phyloP scores from a whole-genome alignment of 2,888 invertebrate species.

The Agonum fuliginosum region DNA sequence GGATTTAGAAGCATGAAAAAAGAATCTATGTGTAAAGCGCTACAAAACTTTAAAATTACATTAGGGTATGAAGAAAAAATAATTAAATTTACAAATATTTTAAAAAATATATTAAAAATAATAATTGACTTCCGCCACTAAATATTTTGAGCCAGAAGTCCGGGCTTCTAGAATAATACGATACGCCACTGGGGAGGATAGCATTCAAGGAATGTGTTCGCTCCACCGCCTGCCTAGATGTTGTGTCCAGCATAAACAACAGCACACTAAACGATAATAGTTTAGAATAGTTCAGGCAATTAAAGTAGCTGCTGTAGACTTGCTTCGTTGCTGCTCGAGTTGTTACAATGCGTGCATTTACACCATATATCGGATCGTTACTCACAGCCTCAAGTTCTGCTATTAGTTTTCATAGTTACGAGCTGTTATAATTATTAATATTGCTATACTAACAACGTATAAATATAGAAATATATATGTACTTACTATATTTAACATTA shows the following conservation, averaged over 20 bases:
- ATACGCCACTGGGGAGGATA: not conserved
- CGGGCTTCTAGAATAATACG: not conserved
- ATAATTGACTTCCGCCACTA: no score
- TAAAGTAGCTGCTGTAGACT: slow-evolving; percentile 17
- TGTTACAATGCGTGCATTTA: slow-evolving; percentile 17
- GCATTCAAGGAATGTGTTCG: slow-evolving; percentile 34
- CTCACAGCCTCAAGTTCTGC: not conserved
- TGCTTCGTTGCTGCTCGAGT: no score
- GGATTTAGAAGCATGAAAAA: no score
- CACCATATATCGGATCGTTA: slow-evolving; percentile 17
- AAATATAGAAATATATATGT: no score
- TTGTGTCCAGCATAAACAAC: slow-evolving; percentile 47
- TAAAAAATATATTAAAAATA: no score
- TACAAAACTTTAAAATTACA: no score
- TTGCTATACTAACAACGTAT: no score
- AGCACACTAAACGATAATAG: slow-evolving; percentile 42
- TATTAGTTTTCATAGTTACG: not conserved
- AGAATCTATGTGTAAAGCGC: no score
- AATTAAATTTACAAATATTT: no score
- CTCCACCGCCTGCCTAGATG: slow-evolving; percentile 39
- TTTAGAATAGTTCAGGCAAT: slow-evolving; percentile 45
- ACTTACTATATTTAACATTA: no score
- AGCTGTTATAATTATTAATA: slow-evolving; percentile 1
- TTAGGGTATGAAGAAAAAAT: no score
- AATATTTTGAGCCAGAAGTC: no score